Base-by-base conservation (phyloP, 2,797 vertebrate genomes). In the Pelodytes ibericus region DNA sequence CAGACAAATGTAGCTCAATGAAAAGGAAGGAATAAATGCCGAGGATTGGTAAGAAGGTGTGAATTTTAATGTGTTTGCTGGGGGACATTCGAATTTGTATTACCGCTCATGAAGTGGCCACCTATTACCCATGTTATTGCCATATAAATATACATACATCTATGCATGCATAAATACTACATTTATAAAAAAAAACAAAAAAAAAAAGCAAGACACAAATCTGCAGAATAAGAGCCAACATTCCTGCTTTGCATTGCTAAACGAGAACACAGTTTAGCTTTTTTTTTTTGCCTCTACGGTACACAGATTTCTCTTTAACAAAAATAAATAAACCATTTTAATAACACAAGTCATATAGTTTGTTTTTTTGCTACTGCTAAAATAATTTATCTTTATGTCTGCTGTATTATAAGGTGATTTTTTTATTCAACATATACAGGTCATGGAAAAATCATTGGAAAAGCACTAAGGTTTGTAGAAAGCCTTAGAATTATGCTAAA, bases 1-100 rank as follows among this genome's bases (percentile, higher is more conserved):
- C 95, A 97, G 94, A 95, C 93, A 93, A 94, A 93, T 93, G 92
- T 93, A 92, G 93, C 94, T 94, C 92, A 90, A 93, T 92, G 95
- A 91, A 89, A 94, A 94, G 93, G 93, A 92, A 93, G 92, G 92
- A 92, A 92, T 90, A 92, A 90, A 92, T 88, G 87, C 89, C 88
- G 88, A n/a, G 84, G 83, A 86, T 88, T 75, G 88, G 87, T 83
- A 89, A 89, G 89, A 91, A 89, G 86, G 85, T 90, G 83, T 86
- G 86, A 88, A 91, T 91, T 94, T 93, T 93, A 94, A 94, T 93
- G 89, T 89, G 89, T 93, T 87, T 92, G 89, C 89, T 88, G 89
- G 87, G 87, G 83, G 84, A 88, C 84, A 88, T 89, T 81, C 87
- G 65, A 58, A 72, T 79, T 73, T 79, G 64, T 68, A 71, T 69